phyloP scores from a whole-genome alignment of 1,140 invertebrate genomes.

The Cotesia vestalis region DNA sequence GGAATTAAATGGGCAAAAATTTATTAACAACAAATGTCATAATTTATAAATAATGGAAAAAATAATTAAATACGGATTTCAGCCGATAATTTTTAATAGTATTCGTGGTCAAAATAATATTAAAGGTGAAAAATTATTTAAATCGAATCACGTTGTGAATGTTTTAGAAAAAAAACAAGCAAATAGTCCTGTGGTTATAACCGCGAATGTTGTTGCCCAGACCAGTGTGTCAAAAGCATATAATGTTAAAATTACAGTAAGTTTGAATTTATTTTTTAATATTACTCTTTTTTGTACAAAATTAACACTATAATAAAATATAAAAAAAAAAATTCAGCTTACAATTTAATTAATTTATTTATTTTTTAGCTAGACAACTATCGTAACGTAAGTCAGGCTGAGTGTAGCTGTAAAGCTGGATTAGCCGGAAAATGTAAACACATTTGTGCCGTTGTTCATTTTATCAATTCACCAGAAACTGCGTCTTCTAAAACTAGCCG shows the following conservation, averaged over 20 bases:
- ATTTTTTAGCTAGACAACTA: constrained; percentile 33
- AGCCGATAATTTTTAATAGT: constrained; percentile 11
- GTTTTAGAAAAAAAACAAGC: constrained; percentile 16
- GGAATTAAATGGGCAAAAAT: background rate
- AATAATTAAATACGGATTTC: constrained; percentile 35
- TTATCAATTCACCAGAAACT: constrained; percentile 29
- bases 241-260: constrained; percentile 33
- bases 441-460: constrained; percentile 30
- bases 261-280: background rate
- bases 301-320: background rate
- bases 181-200: background rate
- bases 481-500: constrained; percentile 30
- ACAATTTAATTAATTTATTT: background rate
- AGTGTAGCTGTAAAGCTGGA: constrained; percentile 29
- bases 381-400: constrained; percentile 22
- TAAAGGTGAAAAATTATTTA: constrained; percentile 27
- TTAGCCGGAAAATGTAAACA: constrained; percentile 31
- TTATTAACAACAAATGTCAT: background rate
- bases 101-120: constrained; percentile 26
- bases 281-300: background rate
- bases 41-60: constrained; percentile 12
- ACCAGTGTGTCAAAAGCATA: constrained; percentile 32
- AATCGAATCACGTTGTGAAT: constrained; percentile 28
- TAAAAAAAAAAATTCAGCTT: background rate
- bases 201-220: constrained; percentile 30